Percentiles rank a stretch among this genome's conserved stretches.
Conservation (phyloP, 2,888 invertebrate genomes). For the Meganola albula region DNA sequence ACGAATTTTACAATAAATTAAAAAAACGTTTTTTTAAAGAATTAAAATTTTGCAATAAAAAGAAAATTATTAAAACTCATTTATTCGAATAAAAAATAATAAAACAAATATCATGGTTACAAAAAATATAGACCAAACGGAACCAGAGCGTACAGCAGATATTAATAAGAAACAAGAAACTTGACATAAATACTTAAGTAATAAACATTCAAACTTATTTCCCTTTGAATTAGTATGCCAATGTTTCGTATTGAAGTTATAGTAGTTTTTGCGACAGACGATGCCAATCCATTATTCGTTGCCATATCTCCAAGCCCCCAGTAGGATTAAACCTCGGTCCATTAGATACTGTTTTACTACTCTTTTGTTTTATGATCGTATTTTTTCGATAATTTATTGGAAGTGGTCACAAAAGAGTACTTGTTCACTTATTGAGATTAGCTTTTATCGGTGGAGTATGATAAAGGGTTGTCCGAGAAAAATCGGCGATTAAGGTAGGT, state of each 20-base stretch:
- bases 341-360: conserved; percentile 63
- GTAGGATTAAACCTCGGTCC: conserved; percentile 55
- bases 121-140: background rate
- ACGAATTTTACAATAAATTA: too few relatives aligned
- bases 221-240: conserved; percentile 26
- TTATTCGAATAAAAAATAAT: too few relatives aligned
- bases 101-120: too few relatives aligned
- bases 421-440: conserved; percentile 31
- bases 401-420: conserved; percentile 46
- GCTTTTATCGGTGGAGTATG: conserved; percentile 29
- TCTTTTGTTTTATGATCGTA: conserved; percentile 66
- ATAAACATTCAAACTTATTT: conserved; percentile 20
- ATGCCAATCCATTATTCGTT: conserved; percentile 58
- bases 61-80: too few relatives aligned
- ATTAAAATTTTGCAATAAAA: too few relatives aligned
- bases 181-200: conserved; percentile 18
- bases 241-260: conserved; percentile 40
- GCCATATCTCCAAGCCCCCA: conserved; percentile 54
- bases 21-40: too few relatives aligned
- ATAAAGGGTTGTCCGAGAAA: too few relatives aligned
- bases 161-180: conserved; percentile 11
- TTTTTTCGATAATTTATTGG: conserved; percentile 62
- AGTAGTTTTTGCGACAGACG: conserved; percentile 46
- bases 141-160: conserved; percentile 9
- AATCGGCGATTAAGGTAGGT: too few relatives aligned